phyloP scores from a whole-genome alignment of 2,888 invertebrate genomes.

The Ormyrus labotus region DNA sequence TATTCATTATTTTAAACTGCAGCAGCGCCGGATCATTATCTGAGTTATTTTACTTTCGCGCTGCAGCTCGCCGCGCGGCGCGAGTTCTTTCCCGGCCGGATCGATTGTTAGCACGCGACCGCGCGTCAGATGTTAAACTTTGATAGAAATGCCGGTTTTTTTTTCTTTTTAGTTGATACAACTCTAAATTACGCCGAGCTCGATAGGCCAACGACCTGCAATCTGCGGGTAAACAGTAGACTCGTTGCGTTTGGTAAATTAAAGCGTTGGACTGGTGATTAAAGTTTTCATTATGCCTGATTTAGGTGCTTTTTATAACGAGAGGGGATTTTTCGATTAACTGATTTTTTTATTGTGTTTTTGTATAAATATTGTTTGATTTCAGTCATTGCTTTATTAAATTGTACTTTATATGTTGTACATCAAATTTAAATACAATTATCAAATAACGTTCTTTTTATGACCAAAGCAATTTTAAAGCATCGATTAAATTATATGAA shows the following conservation, averaged over 20 bases:
- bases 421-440: no score
- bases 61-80: background rate
- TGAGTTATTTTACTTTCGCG: conserved; percentile 25
- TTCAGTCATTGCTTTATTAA: no score
- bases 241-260: background rate
- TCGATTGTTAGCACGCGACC: conserved; percentile 41
- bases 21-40: conserved; percentile 28
- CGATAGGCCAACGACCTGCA: conserved; percentile 31
- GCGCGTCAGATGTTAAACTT: conserved; percentile 30
- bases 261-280: no score
- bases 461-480: no score
- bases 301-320: no score
- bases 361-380: no score
- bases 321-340: no score
- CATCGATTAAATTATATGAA: no score
- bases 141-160: conserved; percentile 17
- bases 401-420: no score
- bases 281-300: no score
- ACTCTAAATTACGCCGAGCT: conserved; percentile 26
- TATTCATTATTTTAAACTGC: conserved; percentile 34
- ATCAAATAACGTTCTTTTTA: no score
- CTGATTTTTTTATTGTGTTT: no score
- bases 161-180: conserved; percentile 26
- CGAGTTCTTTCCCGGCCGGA: background rate
- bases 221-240: background rate